Base-by-base conservation (phyloP, 1,140 invertebrate genomes). In the Mercenaria mercenaria region DNA sequence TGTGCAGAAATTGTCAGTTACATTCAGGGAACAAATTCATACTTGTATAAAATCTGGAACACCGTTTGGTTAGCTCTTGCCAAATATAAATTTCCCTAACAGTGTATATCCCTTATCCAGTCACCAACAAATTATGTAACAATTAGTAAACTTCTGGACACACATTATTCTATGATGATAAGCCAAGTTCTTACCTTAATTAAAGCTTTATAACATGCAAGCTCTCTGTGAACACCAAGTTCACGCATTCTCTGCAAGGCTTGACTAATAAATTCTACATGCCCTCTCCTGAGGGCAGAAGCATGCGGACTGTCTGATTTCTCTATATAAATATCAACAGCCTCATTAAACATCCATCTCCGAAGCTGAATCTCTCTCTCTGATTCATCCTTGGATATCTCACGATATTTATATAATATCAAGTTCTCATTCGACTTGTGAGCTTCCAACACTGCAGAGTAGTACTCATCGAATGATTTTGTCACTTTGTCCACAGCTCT, bases 201-300 rank as follows among this genome's bases (percentile, higher is more conserved):
- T 32, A 99, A 90, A 52, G 97, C 96, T 96, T 99, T 99, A 95
- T 99, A 99, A 0, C 97, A 97, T 93, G 98, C 98, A 18, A 99
- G 93, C 96, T 99, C 99, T 95, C 98, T 97, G 72, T 99, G 97
- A 0, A 96, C 94, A 0, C 98, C 98, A 96, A 98, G 99, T 76
- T 98, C 97, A 91, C 99, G 97, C 98, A 99, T 98, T 91, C 98
- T 97, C 69, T 97, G 97, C 37, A 99, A 94, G 0, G 99, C 98
- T 1, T 98, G 97, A 94, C 98, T 97, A 91, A 99, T 99, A 96
- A 99, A 99, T 93, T 99, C 98, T 0, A 99, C 98, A 96, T 99
- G 98, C 43, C 93, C 93, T 82, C 94, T 80, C n/a, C 93, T 84
- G 29, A 79, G 29, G 4, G 50, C 76, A 6, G 76, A 32, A 15